Percentiles rank a stretch among this genome's conserved stretches.
Conservation (phyloP, 1,140 invertebrate species). For the Eriosoma lanigerum region DNA sequence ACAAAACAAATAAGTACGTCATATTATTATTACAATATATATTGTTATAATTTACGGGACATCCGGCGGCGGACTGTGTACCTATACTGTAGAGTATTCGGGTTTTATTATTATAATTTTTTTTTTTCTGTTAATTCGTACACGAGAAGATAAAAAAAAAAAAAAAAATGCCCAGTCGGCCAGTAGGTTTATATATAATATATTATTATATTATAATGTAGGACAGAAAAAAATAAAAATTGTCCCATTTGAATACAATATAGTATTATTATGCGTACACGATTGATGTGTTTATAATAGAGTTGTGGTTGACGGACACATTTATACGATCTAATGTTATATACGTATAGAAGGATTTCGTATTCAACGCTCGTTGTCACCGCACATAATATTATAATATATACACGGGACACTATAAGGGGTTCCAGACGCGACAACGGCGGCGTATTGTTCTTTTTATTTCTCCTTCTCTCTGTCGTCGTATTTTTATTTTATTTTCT, state of each 20-base stretch:
- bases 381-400: neutral
- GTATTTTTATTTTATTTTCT: too few species aligned
- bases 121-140: neutral
- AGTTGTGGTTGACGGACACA: slow-evolving; percentile 39
- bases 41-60: neutral
- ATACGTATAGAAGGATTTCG: too few species aligned
- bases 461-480: neutral
- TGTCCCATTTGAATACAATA: slow-evolving; percentile 50
- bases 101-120: neutral
- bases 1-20: too few species aligned
- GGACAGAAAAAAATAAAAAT: slow-evolving; percentile 9
- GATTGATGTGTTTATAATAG: slow-evolving; percentile 45
- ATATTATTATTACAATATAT: too few species aligned
- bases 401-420: neutral
- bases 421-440: slow-evolving; percentile 27
- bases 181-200: too few species aligned
- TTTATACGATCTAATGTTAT: too few species aligned
- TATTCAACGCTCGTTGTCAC: slow-evolving; percentile 46
- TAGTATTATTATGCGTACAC: neutral
- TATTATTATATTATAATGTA: neutral
- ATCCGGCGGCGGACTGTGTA: too few species aligned
- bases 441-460: slow-evolving; percentile 32
- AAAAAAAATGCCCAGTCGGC: neutral
- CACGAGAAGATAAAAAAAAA: neutral
- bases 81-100: neutral